phyloP scores from a whole-genome alignment of 1,140 invertebrate genomes.

The Drosophila auraria region DNA sequence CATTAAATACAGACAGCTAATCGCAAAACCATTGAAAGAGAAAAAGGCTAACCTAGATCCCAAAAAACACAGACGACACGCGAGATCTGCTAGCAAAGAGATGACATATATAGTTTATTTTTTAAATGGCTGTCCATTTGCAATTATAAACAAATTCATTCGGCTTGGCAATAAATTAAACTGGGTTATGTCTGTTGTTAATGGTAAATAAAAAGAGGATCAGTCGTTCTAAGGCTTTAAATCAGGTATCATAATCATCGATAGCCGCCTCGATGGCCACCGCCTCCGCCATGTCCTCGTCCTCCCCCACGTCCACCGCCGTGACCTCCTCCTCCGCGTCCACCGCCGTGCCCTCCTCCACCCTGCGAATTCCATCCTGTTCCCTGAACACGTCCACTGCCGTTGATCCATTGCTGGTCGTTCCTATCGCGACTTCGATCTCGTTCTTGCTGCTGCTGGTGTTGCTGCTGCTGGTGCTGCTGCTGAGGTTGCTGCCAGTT shows the following conservation, averaged over 20 bases:
- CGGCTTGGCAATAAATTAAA: conserved; percentile 52
- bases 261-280: conserved; percentile 58
- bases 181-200: conserved; percentile 33
- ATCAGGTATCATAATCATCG: conserved; percentile 28
- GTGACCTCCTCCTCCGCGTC: conserved; percentile 14
- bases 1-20: not conserved
- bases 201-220: conserved; percentile 11
- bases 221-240: conserved; percentile 21
- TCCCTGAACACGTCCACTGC: conserved; percentile 79
- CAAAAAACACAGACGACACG: conserved; percentile 32
- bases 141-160: conserved; percentile 45
- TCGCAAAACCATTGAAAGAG: conserved; percentile 36
- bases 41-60: conserved; percentile 31
- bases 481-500: conserved; percentile 57
- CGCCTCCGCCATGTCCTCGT: conserved; percentile 43
- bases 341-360: conserved; percentile 68
- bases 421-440: conserved; percentile 40
- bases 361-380: conserved; percentile 71
- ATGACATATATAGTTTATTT: conserved; percentile 57
- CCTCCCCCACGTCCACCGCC: conserved; percentile 64
- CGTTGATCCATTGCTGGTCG: conserved; percentile 61
- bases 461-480: conserved; percentile 36
- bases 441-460: conserved; percentile 25
- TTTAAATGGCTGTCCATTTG: conserved; percentile 38
- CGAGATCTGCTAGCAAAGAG: conserved; percentile 40